Evolutionary conservation across 2,113 vertebrate genomes (phyloP).

Genomic region (Agapornis roseicollis): DNA sequence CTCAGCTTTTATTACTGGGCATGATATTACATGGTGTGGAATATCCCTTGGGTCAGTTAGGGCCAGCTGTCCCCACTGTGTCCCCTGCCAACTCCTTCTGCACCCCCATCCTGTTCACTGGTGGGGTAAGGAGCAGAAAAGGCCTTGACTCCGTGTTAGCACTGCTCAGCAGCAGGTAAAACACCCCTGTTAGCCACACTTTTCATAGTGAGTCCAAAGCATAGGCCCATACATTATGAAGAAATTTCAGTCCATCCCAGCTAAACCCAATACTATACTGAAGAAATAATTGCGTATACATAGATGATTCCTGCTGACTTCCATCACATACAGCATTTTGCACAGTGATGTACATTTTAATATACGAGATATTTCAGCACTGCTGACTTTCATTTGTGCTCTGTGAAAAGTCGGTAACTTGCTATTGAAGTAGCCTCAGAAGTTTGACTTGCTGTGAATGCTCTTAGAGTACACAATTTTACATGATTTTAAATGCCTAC

Average conservation of each 20-base stretch:
- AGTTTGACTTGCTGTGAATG: background rate
- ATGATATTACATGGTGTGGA: background rate
- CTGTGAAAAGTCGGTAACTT: background rate
- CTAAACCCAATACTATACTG: background rate
- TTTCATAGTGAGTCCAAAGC: background rate
- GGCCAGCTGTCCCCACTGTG: background rate
- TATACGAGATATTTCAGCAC: background rate
- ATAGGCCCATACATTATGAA: background rate
- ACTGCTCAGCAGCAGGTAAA: background rate
- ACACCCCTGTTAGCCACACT: background rate
- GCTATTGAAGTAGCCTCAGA: background rate
- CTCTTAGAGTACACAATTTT: background rate
- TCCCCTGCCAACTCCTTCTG: background rate
- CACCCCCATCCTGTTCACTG: fast-evolving
- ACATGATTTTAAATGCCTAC: background rate
- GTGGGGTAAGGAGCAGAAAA: background rate
- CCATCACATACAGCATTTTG: background rate
- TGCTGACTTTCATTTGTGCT: background rate
- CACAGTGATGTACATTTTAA: background rate
- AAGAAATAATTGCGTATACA: background rate
- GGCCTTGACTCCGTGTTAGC: background rate
- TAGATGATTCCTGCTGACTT: background rate
- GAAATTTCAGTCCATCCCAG: background rate
- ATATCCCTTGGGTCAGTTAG: background rate
- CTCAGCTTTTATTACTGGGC: background rate